A percentile compares a stretch with the other conserved stretches of the same genome.
phyloP scores from a whole-genome alignment of 2,113 vertebrate genomes.

The Ictidomys tridecemlineatus region DNA sequence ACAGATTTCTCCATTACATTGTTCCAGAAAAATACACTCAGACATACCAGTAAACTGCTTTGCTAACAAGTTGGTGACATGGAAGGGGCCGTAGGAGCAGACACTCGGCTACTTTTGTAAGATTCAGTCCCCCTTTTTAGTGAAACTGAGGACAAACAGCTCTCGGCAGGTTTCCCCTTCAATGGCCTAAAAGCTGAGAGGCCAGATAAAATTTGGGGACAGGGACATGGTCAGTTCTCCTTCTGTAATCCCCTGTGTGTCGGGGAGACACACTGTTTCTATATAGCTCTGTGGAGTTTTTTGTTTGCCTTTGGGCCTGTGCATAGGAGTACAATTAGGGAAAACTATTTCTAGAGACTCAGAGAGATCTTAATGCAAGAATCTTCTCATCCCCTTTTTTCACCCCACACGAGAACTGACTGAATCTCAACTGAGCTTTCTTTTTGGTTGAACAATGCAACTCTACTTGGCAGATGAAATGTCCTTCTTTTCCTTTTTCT shows the following conservation, averaged over 20 bases:
- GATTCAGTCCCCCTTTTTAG: neutral
- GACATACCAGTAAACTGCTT: slow-evolving; percentile 47
- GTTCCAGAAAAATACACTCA: slow-evolving; percentile 77
- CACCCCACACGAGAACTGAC: neutral
- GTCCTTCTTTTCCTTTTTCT: neutral
- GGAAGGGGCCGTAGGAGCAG: neutral
- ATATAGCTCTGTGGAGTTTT: neutral
- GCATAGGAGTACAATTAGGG: slow-evolving; percentile 23
- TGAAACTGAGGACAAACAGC: neutral
- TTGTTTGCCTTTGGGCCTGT: slow-evolving; percentile 44
- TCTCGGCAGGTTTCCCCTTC: slow-evolving; percentile 22
- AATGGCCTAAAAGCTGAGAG: slow-evolving; percentile 60
- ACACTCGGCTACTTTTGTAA: neutral
- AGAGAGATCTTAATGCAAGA: neutral
- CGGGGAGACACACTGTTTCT: slow-evolving; percentile 5
- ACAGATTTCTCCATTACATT: slow-evolving; percentile 78
- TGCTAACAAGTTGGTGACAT: slow-evolving; percentile 75
- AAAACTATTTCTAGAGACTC: slow-evolving; percentile 58
- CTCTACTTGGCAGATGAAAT: neutral
- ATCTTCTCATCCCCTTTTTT: neutral
- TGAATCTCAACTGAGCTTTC: slow-evolving; percentile 12
- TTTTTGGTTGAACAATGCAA: slow-evolving; percentile 65
- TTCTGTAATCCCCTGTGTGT: neutral
- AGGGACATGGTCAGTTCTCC: slow-evolving; percentile 48
- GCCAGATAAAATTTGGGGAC: slow-evolving; percentile 40